phyloP scores from a whole-genome alignment of 2,797 vertebrate genomes.

The Pachyuromys duprasi region DNA sequence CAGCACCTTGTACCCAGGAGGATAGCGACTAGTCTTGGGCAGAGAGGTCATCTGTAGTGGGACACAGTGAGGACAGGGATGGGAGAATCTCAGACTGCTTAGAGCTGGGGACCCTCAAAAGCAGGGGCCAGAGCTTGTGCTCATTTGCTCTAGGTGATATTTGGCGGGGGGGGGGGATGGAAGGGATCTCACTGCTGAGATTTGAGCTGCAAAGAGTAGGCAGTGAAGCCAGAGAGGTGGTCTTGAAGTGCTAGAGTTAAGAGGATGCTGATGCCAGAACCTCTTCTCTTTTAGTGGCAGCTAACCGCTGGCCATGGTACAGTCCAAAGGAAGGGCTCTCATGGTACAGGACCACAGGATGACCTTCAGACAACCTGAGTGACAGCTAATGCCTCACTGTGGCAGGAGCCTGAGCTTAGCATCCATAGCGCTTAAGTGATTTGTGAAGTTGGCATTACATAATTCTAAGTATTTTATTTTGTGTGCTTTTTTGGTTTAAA shows the following conservation, averaged over 20 bases:
- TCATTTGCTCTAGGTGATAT: background rate
- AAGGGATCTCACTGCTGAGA: background rate
- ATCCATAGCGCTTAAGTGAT: background rate
- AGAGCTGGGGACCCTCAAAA: background rate
- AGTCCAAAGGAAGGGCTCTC: background rate
- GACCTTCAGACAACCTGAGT: background rate
- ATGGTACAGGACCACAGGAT: background rate
- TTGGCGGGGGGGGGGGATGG: background rate
- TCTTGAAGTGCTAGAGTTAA: background rate
- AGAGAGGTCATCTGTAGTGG: background rate
- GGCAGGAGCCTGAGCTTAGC: background rate
- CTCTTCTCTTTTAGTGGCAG: background rate
- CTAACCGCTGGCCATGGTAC: background rate
- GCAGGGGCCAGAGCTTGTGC: background rate
- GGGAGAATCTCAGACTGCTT: background rate
- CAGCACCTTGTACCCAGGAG: background rate
- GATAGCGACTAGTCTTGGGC: background rate
- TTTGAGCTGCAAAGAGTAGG: background rate
- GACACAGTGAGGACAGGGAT: background rate
- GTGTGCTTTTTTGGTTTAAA: background rate
- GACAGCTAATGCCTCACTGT: background rate
- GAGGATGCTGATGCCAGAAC: background rate
- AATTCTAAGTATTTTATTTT: background rate
- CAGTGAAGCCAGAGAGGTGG: background rate
- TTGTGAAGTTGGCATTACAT: background rate